These are phyloP conservation scores for Episyrphus balteatus DNA, from an alignment of 1,140 invertebrate species.

Conservation along the genomic window DNA sequence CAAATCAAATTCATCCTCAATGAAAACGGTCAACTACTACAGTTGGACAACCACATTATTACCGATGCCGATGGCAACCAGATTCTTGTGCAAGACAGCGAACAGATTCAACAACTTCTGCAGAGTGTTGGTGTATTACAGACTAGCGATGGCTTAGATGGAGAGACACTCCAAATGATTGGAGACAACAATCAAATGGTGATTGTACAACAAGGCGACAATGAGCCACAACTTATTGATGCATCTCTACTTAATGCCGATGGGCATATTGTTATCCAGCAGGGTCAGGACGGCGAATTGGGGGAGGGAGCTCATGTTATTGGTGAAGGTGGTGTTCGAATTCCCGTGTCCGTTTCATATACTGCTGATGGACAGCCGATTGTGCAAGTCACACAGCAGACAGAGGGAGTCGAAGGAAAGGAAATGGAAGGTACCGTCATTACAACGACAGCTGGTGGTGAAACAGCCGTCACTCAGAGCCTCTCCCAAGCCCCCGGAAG, in stretches of 20 bases:
- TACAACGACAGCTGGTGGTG: constrained; percentile 5
- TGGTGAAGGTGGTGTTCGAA: constrained; percentile 34
- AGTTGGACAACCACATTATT: constrained; percentile 35
- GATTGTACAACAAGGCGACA: constrained; percentile 33
- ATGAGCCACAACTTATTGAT: constrained; percentile 35
- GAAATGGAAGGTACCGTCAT: neutral
- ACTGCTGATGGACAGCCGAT: constrained; percentile 32
- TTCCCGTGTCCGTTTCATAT: constrained; percentile 34
- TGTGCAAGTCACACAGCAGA: constrained; percentile 31
- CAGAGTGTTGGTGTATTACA: constrained; percentile 35
- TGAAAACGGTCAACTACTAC: constrained; percentile 33
- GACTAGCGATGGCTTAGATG: constrained; percentile 31
- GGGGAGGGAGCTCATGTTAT: constrained; percentile 33
- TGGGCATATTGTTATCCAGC: constrained; percentile 33
- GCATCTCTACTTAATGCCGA: constrained; percentile 33
- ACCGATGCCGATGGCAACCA: constrained; percentile 36
- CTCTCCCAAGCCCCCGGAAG: constrained; percentile 19
- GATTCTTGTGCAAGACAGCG: constrained; percentile 35
- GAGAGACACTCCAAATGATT: constrained; percentile 36
- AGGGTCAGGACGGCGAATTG: constrained; percentile 26
- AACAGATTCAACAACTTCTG: constrained; percentile 35
- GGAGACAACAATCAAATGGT: constrained; percentile 35
- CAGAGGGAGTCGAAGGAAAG: constrained; percentile 1
- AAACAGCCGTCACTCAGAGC: constrained; percentile 19
- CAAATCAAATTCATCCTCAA: constrained; percentile 38